Percentiles rank a stretch among this genome's conserved stretches.
These are phyloP conservation scores for Drosophila melanogaster DNA, from an alignment of 1,140 invertebrate species.

Conservation along the genomic window Release_6_plus_ISO1_MT NC_004354.4:13103501-13104000, in stretches of 20 bases:
- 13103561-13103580: slow-evolving; percentile 11
- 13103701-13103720: slow-evolving; percentile 29
- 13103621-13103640: slow-evolving; percentile 16
- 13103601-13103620: not conserved
- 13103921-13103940: slow-evolving; percentile 2
- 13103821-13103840: slow-evolving; percentile 45
- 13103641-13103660: slow-evolving; percentile 35
- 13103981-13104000: slow-evolving; percentile 59
- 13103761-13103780: no score
- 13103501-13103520: not conserved
- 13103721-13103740: slow-evolving; percentile 38
- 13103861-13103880: slow-evolving; percentile 21
- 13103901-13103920: slow-evolving; percentile 10
- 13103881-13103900: slow-evolving; percentile 3
- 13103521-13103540: slow-evolving; percentile 3
- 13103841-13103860: slow-evolving; percentile 50
- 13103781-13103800: not conserved
- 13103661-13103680: slow-evolving; percentile 30
- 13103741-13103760: not conserved
- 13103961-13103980: slow-evolving; percentile 58
- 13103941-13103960: slow-evolving; percentile 21
- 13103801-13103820: slow-evolving; percentile 50
- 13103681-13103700: slow-evolving; percentile 23
- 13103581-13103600: not conserved
- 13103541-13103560: slow-evolving; percentile 1